phyloP scores from a whole-genome alignment of 1,140 invertebrate species.

The Formica selysi region DNA sequence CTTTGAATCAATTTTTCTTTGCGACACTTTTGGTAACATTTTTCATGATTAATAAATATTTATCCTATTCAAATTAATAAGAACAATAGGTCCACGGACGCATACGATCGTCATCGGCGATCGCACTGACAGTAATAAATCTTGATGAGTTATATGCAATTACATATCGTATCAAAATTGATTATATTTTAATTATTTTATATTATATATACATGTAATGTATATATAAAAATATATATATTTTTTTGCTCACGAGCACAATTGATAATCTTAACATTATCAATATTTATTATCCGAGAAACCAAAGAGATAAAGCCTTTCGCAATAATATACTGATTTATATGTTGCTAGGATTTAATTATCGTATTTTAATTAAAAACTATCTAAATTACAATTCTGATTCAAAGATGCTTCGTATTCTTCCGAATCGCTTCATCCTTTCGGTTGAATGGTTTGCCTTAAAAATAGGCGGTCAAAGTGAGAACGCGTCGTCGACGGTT shows the following conservation, averaged over 20 bases:
- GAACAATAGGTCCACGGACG: neutral
- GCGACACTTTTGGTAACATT: conserved; percentile 43
- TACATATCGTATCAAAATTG: neutral
- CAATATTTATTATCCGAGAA: neutral
- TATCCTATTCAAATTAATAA: conserved; percentile 38
- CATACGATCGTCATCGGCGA: neutral
- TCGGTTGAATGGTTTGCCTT: conserved; percentile 23
- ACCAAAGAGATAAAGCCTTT: neutral
- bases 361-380: neutral
- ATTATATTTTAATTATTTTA: neutral
- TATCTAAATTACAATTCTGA: neutral
- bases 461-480: conserved; percentile 55
- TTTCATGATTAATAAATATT: conserved; percentile 63
- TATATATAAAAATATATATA: neutral
- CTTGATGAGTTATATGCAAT: neutral
- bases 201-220: neutral
- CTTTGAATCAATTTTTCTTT: conserved; percentile 58
- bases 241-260: neutral
- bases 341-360: neutral
- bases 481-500: conserved; percentile 53
- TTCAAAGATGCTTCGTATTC: conserved; percentile 10
- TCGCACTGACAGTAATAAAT: neutral
- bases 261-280: neutral
- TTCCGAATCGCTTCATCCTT: conserved; percentile 37
- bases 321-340: conserved; percentile 15